Conservation (phyloP, 2,888 invertebrate genomes). For the Dasypogon diadema region DNA sequence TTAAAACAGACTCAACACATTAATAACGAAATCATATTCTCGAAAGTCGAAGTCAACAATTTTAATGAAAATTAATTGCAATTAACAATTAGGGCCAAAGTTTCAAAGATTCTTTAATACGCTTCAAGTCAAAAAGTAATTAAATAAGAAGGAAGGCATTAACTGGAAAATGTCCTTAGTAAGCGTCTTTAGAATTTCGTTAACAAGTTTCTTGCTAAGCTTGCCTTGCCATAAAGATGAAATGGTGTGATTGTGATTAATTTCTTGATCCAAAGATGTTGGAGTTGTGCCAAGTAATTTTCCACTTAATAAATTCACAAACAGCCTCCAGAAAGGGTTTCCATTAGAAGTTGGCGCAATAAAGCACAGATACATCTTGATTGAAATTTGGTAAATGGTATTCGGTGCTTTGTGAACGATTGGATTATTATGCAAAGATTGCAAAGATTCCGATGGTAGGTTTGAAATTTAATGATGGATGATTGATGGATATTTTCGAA, state of each 20-base stretch:
- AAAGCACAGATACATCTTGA: not conserved
- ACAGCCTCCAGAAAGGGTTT: slow-evolving; percentile 36
- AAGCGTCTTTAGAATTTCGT: slow-evolving; percentile 12
- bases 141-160: slow-evolving; percentile 20
- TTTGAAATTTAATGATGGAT: not conserved
- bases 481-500: too few species aligned
- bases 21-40: too few species aligned
- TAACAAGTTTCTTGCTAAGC: slow-evolving; percentile 17
- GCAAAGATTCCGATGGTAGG: not conserved
- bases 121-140: not conserved
- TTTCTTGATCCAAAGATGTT: slow-evolving; percentile 26
- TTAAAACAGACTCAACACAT: too few species aligned
- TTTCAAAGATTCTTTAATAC: too few species aligned
- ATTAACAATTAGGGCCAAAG: too few species aligned
- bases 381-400: too few species aligned
- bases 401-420: not conserved
- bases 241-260: slow-evolving; percentile 46
- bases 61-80: too few species aligned
- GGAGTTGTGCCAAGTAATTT: slow-evolving; percentile 46
- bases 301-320: slow-evolving; percentile 42
- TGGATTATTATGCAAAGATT: not conserved
- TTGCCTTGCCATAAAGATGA: slow-evolving; percentile 19
- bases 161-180: slow-evolving; percentile 23
- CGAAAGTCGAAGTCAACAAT: too few species aligned
- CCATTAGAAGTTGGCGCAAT: slow-evolving; percentile 21